Conservation (phyloP, 1,140 invertebrate genomes). For the Drosophila ercepeae region DNA sequence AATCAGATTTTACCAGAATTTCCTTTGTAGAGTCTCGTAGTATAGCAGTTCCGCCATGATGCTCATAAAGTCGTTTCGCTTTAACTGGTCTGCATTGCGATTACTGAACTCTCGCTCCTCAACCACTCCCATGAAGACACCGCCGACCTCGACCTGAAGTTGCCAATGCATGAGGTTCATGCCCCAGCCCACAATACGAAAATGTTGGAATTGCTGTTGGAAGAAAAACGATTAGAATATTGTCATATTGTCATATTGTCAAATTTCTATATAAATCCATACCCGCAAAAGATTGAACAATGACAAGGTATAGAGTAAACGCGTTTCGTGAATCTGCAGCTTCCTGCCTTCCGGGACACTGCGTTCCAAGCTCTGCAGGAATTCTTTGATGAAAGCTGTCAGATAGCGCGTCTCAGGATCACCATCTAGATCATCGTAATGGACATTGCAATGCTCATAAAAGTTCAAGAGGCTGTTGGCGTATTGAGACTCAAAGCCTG, state of each 20-base stretch:
- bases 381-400: background rate
- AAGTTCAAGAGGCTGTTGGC: slow-evolving; percentile 1
- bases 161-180: slow-evolving; percentile 27
- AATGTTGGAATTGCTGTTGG: slow-evolving; percentile 15
- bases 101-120: background rate
- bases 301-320: slow-evolving; percentile 24
- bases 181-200: slow-evolving; percentile 1
- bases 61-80: slow-evolving; percentile 8
- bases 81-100: background rate
- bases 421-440: background rate
- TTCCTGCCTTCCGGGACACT: no score
- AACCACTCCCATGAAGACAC: background rate
- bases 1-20: slow-evolving; percentile 3
- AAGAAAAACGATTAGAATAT: no score
- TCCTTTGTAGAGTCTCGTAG: background rate
- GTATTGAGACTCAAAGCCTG: slow-evolving; percentile 14
- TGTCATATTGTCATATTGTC: no score
- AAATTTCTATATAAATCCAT: no score
- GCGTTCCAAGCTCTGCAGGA: background rate
- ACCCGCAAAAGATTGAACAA: slow-evolving; percentile 34
- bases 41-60: slow-evolving; percentile 32
- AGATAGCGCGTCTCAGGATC: background rate
- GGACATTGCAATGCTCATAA: background rate
- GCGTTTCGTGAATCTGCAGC: background rate
- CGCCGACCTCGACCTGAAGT: slow-evolving; percentile 13